These are phyloP conservation scores for Chiloscyllium plagiosum DNA, from an alignment of 2,113 vertebrate genomes.

Conservation along the genomic window DNA sequence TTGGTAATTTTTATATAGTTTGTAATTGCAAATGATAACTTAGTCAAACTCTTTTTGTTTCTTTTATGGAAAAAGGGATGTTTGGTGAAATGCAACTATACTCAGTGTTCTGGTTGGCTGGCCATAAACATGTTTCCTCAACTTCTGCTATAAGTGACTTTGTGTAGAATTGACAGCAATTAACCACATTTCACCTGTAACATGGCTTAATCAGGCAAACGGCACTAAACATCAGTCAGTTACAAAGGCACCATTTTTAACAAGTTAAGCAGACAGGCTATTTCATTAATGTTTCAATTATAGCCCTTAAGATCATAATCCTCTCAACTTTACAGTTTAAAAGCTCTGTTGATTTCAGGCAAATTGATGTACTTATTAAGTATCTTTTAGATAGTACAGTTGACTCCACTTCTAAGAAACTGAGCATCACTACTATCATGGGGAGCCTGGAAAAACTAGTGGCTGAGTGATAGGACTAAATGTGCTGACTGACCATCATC, in stretches of 20 bases:
- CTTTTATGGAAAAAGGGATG: no score
- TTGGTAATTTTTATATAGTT: no score
- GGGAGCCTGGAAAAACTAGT: background rate
- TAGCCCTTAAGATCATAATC: background rate
- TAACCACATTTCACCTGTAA: no score
- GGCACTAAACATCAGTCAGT: background rate
- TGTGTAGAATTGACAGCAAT: no score
- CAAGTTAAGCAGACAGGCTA: background rate
- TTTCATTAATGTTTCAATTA: background rate
- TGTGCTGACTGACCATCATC: background rate
- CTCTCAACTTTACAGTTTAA: background rate
- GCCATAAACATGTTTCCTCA: no score
- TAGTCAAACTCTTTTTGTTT: no score
- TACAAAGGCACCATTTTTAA: background rate
- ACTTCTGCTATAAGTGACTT: no score
- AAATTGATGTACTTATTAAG: constrained; percentile 1
- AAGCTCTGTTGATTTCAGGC: background rate
- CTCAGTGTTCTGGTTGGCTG: no score
- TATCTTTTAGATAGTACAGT: background rate
- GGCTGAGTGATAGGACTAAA: background rate
- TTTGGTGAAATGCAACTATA: no score
- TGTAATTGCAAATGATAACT: no score
- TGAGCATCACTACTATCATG: background rate
- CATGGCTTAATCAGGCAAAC: background rate
- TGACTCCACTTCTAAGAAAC: background rate